Evolutionary conservation across 2,888 invertebrate genomes (phyloP), one percentile per base, ranked within the genome.

Genomic region (Leptopilina drosophilae): DNA sequence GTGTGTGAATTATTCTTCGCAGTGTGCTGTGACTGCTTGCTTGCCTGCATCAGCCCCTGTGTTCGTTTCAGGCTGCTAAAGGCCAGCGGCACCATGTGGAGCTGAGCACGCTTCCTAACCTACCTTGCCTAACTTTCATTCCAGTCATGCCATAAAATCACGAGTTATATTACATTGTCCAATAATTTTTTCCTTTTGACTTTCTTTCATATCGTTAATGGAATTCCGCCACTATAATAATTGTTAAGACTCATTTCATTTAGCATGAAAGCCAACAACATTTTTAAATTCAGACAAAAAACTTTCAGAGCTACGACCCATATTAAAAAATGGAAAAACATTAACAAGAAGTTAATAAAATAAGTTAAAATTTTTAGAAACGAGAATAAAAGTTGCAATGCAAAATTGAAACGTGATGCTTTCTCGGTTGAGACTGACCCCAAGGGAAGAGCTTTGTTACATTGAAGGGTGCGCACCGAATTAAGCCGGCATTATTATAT

Each of bases 401-500:
- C 53, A 53, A 73, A 73, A 73, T 73, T 73, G 69, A 73, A 73
- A 73, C 33, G 53, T 73, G 69, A 56, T 73, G 69, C 53, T 33
- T 53, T 14, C 53, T 73, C 53, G 69, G 69, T 73, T 73, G 69
- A n/a, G 53, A 73, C 69, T 81, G 79, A 83, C 81, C 82, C 82
- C 81, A 75, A 26, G 82, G 80, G 81, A 83, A 79, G 53, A 73
- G 69, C 69, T 53, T 73, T 73, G 69, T 64, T 64, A 66, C n/a
- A 14, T n/a, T 33, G 65, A 75, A 76, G 76, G 73, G 64, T 83
- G 83, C 84, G 84, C 82, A 85, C 84, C 87, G 88, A 91, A 91
- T 91, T 88, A 90, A 89, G 87, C 85, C 80, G 84, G 88, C 87
- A 90, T 91, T 91, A 91, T 91, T 88, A 89, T 87, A 85, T 88